Percentiles rank a stretch among this genome's conserved stretches.
Conservation (phyloP, 1,140 invertebrate genomes). For the Chelonus insularis region DNA sequence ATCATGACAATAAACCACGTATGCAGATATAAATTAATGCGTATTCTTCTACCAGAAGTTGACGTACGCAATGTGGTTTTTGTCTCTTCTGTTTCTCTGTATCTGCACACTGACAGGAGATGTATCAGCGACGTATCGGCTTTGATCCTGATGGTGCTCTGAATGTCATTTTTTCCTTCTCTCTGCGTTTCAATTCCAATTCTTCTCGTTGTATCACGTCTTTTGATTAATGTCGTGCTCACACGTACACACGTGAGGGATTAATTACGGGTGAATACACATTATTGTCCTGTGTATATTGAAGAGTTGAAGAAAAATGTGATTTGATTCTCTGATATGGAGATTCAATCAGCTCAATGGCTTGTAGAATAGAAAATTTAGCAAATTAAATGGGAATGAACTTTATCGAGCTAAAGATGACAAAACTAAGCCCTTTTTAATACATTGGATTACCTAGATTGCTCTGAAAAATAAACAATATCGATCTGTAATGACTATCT, state of each 20-base stretch:
- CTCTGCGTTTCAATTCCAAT: background rate
- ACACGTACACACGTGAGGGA: constrained; percentile 11
- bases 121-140: constrained; percentile 35
- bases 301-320: too few species aligned
- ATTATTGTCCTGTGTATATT: constrained; percentile 20
- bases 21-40: constrained; percentile 60
- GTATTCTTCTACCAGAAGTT: constrained; percentile 54
- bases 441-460: too few species aligned
- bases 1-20: constrained; percentile 56
- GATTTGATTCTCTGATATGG: too few species aligned
- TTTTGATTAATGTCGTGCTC: background rate
- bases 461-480: too few species aligned
- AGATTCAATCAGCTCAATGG: too few species aligned
- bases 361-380: too few species aligned
- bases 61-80: constrained; percentile 36
- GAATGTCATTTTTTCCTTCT: constrained; percentile 14
- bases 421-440: too few species aligned
- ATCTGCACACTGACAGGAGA: constrained; percentile 38
- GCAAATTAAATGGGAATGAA: too few species aligned
- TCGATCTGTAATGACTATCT: too few species aligned
- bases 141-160: constrained; percentile 26
- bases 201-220: background rate
- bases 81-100: constrained; percentile 24
- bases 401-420: too few species aligned
- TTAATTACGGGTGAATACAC: constrained; percentile 16